A percentile compares a stretch with the other conserved stretches of the same genome.
Evolutionary conservation across 2,888 invertebrate genomes (phyloP).

Genomic region (Lasioglossum marginatum): DNA sequence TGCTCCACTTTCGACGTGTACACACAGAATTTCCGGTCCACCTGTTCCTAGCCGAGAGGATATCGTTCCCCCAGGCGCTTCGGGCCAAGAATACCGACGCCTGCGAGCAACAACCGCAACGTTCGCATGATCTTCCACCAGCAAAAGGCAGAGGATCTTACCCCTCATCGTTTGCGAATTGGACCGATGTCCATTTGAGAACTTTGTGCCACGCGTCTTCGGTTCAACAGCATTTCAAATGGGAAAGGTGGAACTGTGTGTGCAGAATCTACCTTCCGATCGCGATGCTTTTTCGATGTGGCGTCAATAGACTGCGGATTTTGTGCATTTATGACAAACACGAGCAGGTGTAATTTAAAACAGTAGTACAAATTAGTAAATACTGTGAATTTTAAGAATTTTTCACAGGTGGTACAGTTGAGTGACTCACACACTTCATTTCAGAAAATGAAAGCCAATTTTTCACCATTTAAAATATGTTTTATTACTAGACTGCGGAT

Average conservation of each 20-base stretch:
- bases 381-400: no score
- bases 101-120: slow-evolving; percentile 12
- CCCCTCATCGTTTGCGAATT: neutral
- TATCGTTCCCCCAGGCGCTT: slow-evolving; percentile 30
- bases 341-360: neutral
- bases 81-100: slow-evolving; percentile 47
- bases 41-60: neutral
- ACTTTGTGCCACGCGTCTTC: neutral
- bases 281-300: neutral
- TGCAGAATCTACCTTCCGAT: neutral
- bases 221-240: neutral
- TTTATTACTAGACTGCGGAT: no score
- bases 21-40: slow-evolving; percentile 46
- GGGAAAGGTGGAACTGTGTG: neutral
- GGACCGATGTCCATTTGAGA: neutral
- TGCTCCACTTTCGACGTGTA: slow-evolving; percentile 14
- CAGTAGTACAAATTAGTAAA: no score
- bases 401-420: no score
- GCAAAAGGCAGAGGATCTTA: neutral
- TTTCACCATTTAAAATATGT: no score
- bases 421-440: no score
- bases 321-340: neutral
- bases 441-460: no score
- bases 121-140: neutral
- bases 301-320: neutral